phyloP scores from a whole-genome alignment of 2,113 vertebrate species.

The Aegypius monachus region DNA sequence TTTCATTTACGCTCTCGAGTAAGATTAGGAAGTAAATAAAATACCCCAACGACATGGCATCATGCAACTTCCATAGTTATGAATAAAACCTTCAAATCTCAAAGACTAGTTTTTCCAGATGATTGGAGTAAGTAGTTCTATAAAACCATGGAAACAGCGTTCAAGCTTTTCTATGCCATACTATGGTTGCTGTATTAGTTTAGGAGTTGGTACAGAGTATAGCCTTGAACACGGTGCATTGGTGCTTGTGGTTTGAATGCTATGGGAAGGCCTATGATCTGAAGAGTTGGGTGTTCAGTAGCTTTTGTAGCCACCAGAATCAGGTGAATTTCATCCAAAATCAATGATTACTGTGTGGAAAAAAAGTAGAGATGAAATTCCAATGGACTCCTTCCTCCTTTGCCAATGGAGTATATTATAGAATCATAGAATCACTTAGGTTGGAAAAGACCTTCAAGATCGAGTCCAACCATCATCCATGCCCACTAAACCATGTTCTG shows the following conservation, averaged over 20 bases:
- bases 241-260: not conserved
- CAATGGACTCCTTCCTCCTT: not conserved
- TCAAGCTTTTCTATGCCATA: not conserved
- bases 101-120: not conserved
- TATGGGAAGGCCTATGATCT: too few relatives aligned
- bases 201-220: not conserved
- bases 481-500: too few relatives aligned
- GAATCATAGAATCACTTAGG: too few relatives aligned
- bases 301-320: not conserved
- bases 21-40: not conserved
- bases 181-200: not conserved
- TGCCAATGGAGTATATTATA: not conserved
- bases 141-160: not conserved
- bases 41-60: not conserved
- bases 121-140: not conserved
- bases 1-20: not conserved
- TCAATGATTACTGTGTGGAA: not conserved
- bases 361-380: not conserved
- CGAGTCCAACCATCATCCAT: too few relatives aligned
- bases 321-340: not conserved
- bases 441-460: too few relatives aligned
- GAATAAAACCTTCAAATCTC: not conserved
- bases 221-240: not conserved
- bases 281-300: not conserved
- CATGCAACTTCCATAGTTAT: not conserved